A percentile compares a stretch with the other conserved stretches of the same genome.
Conservation (phyloP, 2,113 vertebrate genomes). For the Anoplopoma fimbria region DNA sequence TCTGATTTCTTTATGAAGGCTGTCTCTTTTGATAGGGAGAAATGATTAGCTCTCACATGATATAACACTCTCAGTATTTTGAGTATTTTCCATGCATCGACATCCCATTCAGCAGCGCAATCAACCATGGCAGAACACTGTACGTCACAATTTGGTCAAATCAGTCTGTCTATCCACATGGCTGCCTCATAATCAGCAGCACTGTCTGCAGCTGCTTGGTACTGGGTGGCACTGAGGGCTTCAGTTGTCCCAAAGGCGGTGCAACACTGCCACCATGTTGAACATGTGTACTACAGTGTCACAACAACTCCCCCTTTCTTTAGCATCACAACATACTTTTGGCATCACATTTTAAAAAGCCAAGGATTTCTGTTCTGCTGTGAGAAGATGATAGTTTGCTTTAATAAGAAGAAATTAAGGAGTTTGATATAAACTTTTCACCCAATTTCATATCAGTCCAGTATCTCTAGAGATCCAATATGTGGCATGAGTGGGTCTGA, state of each 20-base stretch:
- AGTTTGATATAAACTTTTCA: neutral
- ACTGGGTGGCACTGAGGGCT: constrained; percentile 46
- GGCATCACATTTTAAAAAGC: constrained; percentile 6
- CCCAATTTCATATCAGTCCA: neutral
- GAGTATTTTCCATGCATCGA: neutral
- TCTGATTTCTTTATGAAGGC: constrained; percentile 49
- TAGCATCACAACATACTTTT: constrained; percentile 7
- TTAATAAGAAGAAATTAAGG: neutral
- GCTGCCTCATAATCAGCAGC: constrained; percentile 42
- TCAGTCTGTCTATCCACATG: constrained; percentile 25
- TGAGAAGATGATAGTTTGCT: neutral
- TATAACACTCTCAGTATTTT: constrained; percentile 13
- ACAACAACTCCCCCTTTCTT: constrained; percentile 24
- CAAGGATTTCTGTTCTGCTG: neutral
- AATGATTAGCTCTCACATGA: constrained; percentile 4
- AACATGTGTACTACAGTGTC: constrained; percentile 61
- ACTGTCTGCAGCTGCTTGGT: constrained; percentile 51
- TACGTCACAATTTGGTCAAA: constrained; percentile 19
- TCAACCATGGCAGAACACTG: neutral
- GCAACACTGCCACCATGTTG: constrained; percentile 84
- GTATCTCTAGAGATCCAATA: constrained; percentile 1
- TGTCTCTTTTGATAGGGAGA: constrained; percentile 47
- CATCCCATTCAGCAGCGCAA: constrained; percentile 2
- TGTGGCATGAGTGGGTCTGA: neutral
- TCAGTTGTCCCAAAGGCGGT: constrained; percentile 59